Conservation (phyloP, 1,140 invertebrate species). For the Rhizoglyphus robini region DNA sequence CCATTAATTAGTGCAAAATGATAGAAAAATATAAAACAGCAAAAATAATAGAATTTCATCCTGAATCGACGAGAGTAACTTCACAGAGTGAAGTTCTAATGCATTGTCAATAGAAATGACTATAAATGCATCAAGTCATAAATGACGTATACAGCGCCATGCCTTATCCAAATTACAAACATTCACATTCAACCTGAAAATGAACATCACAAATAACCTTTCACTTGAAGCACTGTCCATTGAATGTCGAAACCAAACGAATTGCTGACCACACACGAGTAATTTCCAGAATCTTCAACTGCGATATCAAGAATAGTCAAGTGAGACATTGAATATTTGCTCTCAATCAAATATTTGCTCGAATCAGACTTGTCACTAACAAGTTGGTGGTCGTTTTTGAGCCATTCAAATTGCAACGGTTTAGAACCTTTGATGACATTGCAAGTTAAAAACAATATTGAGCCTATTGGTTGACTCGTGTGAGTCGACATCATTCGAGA, state of each 20-base stretch:
- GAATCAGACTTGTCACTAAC: not conserved
- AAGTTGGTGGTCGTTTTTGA: not conserved
- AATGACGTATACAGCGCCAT: no score
- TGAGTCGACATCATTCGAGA: not conserved
- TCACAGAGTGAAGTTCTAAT: no score
- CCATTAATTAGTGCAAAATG: not conserved
- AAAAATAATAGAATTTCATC: no score
- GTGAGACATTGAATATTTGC: not conserved
- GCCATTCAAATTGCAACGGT: slow-evolving; percentile 7
- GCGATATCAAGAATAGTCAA: not conserved
- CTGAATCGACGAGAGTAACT: no score
- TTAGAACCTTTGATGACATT: not conserved
- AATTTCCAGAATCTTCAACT: slow-evolving; percentile 6
- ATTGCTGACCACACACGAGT: slow-evolving; percentile 4
- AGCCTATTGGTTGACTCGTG: not conserved
- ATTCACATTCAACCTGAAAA: not conserved
- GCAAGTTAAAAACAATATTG: not conserved
- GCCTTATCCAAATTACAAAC: no score
- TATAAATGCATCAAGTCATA: no score
- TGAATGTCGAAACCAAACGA: not conserved
- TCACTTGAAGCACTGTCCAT: not conserved
- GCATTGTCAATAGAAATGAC: no score
- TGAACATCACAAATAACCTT: not conserved
- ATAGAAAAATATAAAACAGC: no score
- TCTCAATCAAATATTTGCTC: not conserved